Evolutionary conservation across 2,888 invertebrate genomes (phyloP).

Genomic region (Blastobasis adustella): DNA sequence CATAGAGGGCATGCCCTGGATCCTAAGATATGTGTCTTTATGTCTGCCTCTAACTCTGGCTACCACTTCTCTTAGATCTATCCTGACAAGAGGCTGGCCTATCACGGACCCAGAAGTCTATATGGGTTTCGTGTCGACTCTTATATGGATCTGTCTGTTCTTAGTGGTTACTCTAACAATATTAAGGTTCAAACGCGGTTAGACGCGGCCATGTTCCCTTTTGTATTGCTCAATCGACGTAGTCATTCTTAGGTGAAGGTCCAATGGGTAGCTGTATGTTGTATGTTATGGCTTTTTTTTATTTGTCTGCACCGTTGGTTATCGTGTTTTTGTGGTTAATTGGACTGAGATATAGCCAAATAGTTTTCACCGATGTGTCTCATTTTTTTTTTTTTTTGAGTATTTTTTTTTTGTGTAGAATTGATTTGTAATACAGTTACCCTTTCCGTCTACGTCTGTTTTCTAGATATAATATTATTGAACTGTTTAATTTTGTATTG

Average conservation of each 20-base stretch:
- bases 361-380: too few species aligned
- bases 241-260: constrained; percentile 9
- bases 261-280: neutral
- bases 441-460: too few species aligned
- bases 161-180: constrained; percentile 86
- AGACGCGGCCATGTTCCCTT: constrained; percentile 25
- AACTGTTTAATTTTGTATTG: too few species aligned
- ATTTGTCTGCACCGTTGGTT: too few species aligned
- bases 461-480: too few species aligned
- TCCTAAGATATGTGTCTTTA: constrained; percentile 87
- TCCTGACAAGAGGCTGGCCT: constrained; percentile 91
- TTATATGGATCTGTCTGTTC: constrained; percentile 90
- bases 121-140: constrained; percentile 89
- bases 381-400: too few species aligned
- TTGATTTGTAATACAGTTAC: too few species aligned
- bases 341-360: too few species aligned
- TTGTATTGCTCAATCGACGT: constrained; percentile 8
- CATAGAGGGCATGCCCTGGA: constrained; percentile 94
- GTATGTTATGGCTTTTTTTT: too few species aligned
- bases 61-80: constrained; percentile 91
- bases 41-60: constrained; percentile 92
- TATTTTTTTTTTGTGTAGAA: too few species aligned
- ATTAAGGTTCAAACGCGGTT: constrained; percentile 87
- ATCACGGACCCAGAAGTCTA: constrained; percentile 88
- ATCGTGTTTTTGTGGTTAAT: too few species aligned